Conservation (phyloP, 2,113 vertebrate species). For the Pardalotus punctatus region DNA sequence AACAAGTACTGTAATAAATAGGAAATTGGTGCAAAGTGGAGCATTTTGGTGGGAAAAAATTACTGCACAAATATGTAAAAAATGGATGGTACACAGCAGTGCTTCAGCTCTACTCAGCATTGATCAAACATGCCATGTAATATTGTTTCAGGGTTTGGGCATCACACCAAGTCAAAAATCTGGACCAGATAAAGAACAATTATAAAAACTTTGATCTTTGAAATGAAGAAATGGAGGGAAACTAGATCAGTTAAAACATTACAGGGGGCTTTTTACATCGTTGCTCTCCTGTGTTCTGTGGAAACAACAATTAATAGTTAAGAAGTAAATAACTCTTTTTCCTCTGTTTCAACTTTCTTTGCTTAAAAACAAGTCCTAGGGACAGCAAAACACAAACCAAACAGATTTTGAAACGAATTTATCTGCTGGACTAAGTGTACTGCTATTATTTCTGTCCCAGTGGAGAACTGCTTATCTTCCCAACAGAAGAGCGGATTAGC, state of each 20-base stretch:
- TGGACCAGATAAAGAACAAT: neutral
- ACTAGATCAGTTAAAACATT: neutral
- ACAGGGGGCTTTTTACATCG: rapidly evolving
- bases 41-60: neutral
- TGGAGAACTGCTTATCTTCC: neutral
- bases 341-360: neutral
- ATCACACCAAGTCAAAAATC: neutral
- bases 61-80: neutral
- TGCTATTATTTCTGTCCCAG: neutral
- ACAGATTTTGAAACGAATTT: neutral
- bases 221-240: neutral
- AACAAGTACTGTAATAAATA: neutral
- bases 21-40: neutral
- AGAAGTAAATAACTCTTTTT: neutral
- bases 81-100: neutral
- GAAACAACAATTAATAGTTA: neutral
- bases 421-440: neutral
- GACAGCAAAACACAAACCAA: neutral
- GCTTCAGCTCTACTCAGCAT: neutral
- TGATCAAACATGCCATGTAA: neutral
- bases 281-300: neutral
- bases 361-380: neutral
- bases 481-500: neutral
- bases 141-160: neutral
- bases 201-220: neutral